phyloP scores from a whole-genome alignment of 2,797 vertebrate genomes.

The Micromesistius poutassou region DNA sequence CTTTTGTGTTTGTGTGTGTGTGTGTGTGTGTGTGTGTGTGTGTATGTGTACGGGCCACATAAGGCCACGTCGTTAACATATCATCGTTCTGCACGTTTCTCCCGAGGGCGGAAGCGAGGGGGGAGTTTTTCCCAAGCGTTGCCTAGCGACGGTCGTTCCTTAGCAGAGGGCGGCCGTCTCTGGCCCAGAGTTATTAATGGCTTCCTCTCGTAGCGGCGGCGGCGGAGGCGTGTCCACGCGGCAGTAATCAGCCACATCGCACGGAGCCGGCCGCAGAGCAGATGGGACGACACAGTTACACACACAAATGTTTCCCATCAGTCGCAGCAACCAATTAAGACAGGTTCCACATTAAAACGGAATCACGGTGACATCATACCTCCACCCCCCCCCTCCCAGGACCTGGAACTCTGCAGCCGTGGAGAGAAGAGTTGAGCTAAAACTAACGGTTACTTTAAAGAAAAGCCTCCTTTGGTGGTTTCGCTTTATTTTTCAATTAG shows the following conservation, averaged over 20 bases:
- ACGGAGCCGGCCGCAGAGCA: not conserved
- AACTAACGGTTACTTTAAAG: not conserved
- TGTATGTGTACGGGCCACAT: conserved; percentile 16
- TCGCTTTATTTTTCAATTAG: not conserved
- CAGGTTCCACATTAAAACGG: not conserved
- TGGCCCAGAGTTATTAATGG: not conserved
- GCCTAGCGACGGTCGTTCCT: not conserved
- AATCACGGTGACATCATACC: not conserved
- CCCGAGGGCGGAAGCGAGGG: not conserved
- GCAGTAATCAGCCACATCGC: conserved; percentile 2
- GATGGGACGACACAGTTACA: not conserved
- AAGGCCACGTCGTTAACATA: conserved; percentile 38
- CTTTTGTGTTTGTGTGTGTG: not conserved
- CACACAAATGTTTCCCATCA: not conserved
- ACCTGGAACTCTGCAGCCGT: not conserved
- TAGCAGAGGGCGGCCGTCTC: not conserved
- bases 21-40: not conserved
- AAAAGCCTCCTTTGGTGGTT: not conserved
- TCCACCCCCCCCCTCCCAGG: too few species aligned
- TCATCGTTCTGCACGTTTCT: conserved; percentile 27
- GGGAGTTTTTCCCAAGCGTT: not conserved
- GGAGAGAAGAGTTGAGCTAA: not conserved
- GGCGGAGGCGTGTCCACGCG: not conserved
- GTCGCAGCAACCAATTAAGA: not conserved
- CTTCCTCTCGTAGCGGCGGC: not conserved